A percentile compares a stretch with the other conserved stretches of the same genome.
Evolutionary conservation across 2,888 invertebrate species (phyloP).

Genomic region (Gastrophysa polygoni): DNA sequence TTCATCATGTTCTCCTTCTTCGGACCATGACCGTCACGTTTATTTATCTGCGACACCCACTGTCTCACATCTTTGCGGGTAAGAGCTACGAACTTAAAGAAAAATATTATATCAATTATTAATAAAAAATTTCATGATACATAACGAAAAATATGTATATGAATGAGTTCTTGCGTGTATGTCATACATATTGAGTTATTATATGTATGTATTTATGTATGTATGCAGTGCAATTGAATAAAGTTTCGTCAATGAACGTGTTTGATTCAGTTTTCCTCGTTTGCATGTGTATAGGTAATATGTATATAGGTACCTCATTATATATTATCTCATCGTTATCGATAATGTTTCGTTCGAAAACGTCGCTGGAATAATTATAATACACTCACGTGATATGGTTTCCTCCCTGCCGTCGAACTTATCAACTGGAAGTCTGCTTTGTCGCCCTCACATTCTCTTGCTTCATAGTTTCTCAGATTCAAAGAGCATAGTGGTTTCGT

Average conservation of each 20-base stretch:
- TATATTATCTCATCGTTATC: too few species aligned
- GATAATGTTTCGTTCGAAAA: too few species aligned
- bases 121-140: background rate
- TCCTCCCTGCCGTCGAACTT: slow-evolving; percentile 22
- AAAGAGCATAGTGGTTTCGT: slow-evolving; percentile 42
- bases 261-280: too few species aligned
- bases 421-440: slow-evolving; percentile 30
- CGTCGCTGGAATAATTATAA: too few species aligned
- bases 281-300: too few species aligned
- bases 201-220: too few species aligned
- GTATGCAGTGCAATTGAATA: too few species aligned
- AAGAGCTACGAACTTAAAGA: slow-evolving; percentile 45
- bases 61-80: slow-evolving; percentile 48
- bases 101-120: background rate
- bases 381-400: slow-evolving; percentile 34
- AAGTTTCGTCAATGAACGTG: too few species aligned
- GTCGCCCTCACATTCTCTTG: slow-evolving; percentile 33
- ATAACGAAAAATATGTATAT: background rate
- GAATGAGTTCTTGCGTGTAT: background rate
- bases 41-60: slow-evolving; percentile 46
- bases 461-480: slow-evolving; percentile 40
- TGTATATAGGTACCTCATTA: too few species aligned
- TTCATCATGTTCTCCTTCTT: too few species aligned
- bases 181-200: too few species aligned
- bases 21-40: slow-evolving; percentile 33